These are phyloP conservation scores for Melopsittacus undulatus DNA, from an alignment of 2,797 vertebrate species.

Conservation along the genomic window DNA sequence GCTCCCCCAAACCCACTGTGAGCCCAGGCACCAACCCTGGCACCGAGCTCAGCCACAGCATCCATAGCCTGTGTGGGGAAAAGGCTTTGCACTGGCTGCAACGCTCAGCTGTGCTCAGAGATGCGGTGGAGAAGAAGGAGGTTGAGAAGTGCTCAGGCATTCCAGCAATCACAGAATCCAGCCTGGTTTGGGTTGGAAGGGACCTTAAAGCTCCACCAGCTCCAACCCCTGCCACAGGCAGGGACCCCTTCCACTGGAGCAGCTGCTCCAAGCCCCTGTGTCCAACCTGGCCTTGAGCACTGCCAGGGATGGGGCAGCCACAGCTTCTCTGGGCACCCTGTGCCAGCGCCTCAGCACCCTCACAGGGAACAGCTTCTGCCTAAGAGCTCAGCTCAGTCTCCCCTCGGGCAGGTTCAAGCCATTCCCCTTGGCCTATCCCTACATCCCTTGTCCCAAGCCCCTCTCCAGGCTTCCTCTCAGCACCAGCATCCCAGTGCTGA, in stretches of 20 bases:
- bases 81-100: background rate
- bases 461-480: background rate
- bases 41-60: background rate
- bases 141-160: background rate
- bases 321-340: too few relatives aligned
- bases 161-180: background rate
- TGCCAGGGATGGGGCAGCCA: too few relatives aligned
- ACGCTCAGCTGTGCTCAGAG: background rate
- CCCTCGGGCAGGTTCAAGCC: background rate
- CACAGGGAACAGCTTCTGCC: too few relatives aligned
- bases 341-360: too few relatives aligned
- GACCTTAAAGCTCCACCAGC: background rate
- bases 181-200: background rate
- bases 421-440: background rate
- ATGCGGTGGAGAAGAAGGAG: background rate
- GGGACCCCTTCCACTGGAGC: background rate
- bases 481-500: fast-evolving
- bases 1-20: background rate
- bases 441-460: background rate
- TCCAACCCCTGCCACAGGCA: background rate
- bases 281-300: background rate
- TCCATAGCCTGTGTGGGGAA: fast-evolving
- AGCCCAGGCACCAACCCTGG: background rate
- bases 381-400: too few relatives aligned
- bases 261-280: background rate